Evolutionary conservation across 2,797 vertebrate species (phyloP).

Genomic region (Aselliscus stoliczkanus): DNA sequence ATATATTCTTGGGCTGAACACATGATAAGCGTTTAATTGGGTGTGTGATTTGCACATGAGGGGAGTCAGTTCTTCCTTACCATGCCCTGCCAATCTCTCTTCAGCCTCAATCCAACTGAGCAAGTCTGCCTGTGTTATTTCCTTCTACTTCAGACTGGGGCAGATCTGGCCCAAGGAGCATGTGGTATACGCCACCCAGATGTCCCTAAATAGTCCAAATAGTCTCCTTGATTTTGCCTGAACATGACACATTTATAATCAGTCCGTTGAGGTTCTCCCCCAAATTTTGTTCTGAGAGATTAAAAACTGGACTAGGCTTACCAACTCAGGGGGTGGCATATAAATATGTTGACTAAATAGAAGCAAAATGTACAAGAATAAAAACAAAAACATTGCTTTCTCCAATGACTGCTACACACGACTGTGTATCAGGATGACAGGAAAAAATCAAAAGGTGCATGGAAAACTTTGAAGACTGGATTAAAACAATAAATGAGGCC

Average conservation of each 20-base stretch:
- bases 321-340: not conserved
- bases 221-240: no score
- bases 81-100: not conserved
- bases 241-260: not conserved
- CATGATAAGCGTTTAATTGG: not conserved
- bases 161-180: not conserved
- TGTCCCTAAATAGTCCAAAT: not conserved
- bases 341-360: not conserved
- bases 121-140: not conserved
- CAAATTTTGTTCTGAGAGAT: not conserved
- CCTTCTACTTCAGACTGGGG: not conserved
- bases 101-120: not conserved
- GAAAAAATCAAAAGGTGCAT: not conserved
- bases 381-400: not conserved
- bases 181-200: not conserved
- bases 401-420: not conserved
- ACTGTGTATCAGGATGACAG: not conserved
- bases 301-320: not conserved
- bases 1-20: not conserved
- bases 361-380: not conserved
- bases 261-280: not conserved
- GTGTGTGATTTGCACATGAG: not conserved
- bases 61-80: not conserved
- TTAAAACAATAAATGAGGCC: constrained; percentile 8
- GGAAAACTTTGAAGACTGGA: not conserved